Evolutionary conservation across 2,113 vertebrate species (phyloP).

Genomic region (Sakesphorus luctuosus): DNA sequence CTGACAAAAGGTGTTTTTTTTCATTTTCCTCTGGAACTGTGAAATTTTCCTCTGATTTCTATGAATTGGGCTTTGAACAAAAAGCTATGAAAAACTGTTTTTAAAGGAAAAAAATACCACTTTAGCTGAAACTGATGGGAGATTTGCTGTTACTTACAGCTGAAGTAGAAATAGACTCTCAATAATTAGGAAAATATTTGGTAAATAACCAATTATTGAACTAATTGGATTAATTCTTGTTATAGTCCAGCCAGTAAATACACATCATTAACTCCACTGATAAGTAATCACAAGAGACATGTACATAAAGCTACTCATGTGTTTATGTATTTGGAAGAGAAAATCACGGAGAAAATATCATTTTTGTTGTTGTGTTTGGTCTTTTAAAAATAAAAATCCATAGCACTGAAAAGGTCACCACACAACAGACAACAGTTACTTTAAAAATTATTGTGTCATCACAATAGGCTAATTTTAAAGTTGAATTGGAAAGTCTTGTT

Average conservation of each 20-base stretch:
- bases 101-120: not conserved
- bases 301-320: not conserved
- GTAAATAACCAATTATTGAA: slow-evolving; percentile 1
- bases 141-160: not conserved
- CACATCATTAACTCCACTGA: not conserved
- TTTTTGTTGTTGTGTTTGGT: not conserved
- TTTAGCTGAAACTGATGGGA: not conserved
- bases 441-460: not conserved
- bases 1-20: not conserved
- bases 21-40: not conserved
- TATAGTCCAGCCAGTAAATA: slow-evolving; percentile 8
- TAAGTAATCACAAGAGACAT: not conserved
- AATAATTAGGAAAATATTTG: not conserved
- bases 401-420: not conserved
- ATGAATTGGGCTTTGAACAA: not conserved
- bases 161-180: not conserved
- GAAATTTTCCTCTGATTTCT: not conserved
- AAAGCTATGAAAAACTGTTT: not conserved
- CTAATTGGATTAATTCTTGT: not conserved
- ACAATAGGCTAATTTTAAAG: not conserved
- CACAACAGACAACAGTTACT: not conserved
- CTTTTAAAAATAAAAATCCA: not conserved
- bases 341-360: not conserved
- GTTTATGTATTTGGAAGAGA: not conserved
- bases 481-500: not conserved